Conservation (phyloP, 2,888 invertebrate genomes). For the Belgica antarctica region DNA sequence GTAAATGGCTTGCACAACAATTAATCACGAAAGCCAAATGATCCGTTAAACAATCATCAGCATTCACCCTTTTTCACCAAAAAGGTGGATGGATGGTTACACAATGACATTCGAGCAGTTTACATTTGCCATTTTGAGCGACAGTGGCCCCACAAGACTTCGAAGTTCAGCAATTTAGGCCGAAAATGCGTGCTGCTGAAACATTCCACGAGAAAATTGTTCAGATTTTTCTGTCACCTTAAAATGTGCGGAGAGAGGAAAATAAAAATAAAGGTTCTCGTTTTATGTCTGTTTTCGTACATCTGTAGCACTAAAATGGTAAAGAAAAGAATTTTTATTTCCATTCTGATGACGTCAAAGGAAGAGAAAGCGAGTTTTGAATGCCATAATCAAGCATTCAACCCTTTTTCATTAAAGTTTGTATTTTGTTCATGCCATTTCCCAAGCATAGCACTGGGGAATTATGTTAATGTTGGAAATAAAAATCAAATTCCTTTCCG, state of each 20-base stretch:
- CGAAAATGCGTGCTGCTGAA: neutral
- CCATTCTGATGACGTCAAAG: conserved; percentile 5
- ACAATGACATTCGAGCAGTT: too few relatives aligned
- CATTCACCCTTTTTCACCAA: neutral
- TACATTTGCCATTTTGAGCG: neutral
- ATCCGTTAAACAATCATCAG: conserved; percentile 10
- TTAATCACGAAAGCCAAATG: neutral
- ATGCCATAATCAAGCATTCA: conserved; percentile 14
- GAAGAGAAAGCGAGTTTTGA: neutral
- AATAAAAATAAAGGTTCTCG: neutral
- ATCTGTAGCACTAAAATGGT: neutral
- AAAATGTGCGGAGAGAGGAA: neutral
- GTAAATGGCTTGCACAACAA: neutral
- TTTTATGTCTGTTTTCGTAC: neutral
- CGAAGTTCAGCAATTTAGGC: conserved; percentile 2
- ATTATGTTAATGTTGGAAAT: conserved; percentile 37
- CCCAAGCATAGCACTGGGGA: conserved; percentile 18
- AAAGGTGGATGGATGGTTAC: neutral
- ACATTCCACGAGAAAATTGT: neutral
- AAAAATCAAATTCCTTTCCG: conserved; percentile 6
- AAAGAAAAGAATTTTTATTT: conserved; percentile 11
- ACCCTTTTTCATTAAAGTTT: neutral
- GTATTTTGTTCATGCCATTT: neutral
- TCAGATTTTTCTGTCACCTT: conserved; percentile 19
- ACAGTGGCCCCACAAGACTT: conserved; percentile 6